A percentile compares a stretch with the other conserved stretches of the same genome.
Conservation (phyloP, 2,113 vertebrate genomes). For the Festucalex cinctus region DNA sequence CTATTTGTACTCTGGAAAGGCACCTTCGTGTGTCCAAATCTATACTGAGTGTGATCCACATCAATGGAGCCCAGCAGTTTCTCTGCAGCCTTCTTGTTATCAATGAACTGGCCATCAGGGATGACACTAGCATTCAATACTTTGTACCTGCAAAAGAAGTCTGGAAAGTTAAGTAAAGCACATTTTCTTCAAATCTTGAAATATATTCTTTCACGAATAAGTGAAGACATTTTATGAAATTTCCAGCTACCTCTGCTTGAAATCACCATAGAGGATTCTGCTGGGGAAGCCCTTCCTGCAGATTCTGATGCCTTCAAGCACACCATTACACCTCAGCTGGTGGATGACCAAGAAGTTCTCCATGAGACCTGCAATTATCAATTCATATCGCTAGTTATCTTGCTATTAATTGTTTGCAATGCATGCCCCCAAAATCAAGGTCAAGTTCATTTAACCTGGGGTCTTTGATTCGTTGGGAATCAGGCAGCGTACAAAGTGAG, state of each 20-base stretch:
- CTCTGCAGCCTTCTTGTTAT: slow-evolving; percentile 85
- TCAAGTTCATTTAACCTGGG: slow-evolving; percentile 26
- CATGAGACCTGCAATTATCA: slow-evolving; percentile 45
- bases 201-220: background rate
- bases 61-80: slow-evolving; percentile 84
- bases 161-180: background rate
- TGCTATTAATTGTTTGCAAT: too few relatives aligned
- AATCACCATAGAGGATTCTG: slow-evolving; percentile 64
- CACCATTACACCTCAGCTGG: slow-evolving; percentile 64
- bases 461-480: slow-evolving; percentile 59
- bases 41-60: slow-evolving; percentile 85
- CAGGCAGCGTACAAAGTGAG: slow-evolving; percentile 59
- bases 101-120: slow-evolving; percentile 83
- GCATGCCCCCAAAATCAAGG: too few relatives aligned
- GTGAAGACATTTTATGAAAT: background rate
- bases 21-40: slow-evolving; percentile 84
- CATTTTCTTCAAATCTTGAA: background rate
- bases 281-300: slow-evolving; percentile 66
- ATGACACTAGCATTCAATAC: slow-evolving; percentile 80
- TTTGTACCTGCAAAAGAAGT: slow-evolving; percentile 53
- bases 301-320: slow-evolving; percentile 64
- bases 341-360: slow-evolving; percentile 61
- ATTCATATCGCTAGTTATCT: too few relatives aligned
- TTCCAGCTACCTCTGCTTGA: slow-evolving; percentile 72
- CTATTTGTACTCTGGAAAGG: background rate